Conservation (phyloP, 1,140 invertebrate species). For the Drosophila bocqueti region DNA sequence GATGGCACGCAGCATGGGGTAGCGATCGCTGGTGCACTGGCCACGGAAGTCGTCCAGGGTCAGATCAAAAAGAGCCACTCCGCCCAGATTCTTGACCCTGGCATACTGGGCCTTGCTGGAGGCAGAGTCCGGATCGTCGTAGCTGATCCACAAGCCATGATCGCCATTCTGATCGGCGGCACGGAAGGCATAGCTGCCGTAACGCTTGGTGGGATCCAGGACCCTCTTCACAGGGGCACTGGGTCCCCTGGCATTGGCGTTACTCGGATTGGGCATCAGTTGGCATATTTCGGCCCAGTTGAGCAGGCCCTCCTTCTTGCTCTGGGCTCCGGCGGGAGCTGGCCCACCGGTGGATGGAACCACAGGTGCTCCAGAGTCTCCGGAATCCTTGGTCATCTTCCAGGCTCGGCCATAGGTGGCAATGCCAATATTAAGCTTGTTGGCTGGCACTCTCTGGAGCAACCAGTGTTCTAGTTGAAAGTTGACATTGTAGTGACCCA, state of each 20-base stretch:
- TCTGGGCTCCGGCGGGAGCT: conserved; percentile 88
- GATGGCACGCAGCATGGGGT: conserved; percentile 89
- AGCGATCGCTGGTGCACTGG: conserved; percentile 91
- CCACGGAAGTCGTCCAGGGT: conserved; percentile 94
- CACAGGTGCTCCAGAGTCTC: conserved; percentile 90
- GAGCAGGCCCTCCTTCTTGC: conserved; percentile 90
- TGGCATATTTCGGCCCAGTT: conserved; percentile 93
- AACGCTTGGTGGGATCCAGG: conserved; percentile 90
- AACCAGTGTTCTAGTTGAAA: conserved; percentile 88
- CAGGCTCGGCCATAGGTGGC: conserved; percentile 93
- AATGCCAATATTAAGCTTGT: conserved; percentile 93
- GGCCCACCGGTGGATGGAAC: conserved; percentile 87
- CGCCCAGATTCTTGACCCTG: conserved; percentile 90
- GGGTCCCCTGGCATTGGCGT: conserved; percentile 86
- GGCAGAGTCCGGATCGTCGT: conserved; percentile 94
- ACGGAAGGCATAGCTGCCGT: conserved; percentile 91
- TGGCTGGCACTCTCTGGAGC: conserved; percentile 88
- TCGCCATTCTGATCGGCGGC: conserved; percentile 88
- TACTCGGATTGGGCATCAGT: conserved; percentile 88
- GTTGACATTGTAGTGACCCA: conserved; percentile 89
- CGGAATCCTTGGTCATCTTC: conserved; percentile 90
- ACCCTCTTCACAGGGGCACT: conserved; percentile 88
- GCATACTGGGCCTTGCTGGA: conserved; percentile 92
- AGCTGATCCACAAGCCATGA: conserved; percentile 94
- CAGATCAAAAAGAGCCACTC: conserved; percentile 92